Evolutionary conservation across 2,113 vertebrate species (phyloP), one percentile per base, ranked within the genome.

Genomic region (Elephantulus edwardii): DNA sequence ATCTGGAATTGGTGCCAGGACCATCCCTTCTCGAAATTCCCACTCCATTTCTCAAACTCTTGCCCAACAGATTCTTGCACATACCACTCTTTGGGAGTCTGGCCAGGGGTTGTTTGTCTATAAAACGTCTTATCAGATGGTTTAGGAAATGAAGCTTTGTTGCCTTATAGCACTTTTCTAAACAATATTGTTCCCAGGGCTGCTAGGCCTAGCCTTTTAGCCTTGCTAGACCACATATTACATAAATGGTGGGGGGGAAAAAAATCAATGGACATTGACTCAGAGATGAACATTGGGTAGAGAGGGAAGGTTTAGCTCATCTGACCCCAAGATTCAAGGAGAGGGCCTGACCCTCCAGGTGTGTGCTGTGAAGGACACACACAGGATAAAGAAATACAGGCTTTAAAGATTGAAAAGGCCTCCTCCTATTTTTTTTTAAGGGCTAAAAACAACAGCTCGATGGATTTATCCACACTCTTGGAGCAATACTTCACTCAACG

Each of bases 101-200:
- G 82, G 88, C 86, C 90, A 83, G 74, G n/a, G 4, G 50, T 8
- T 68, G 68, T 42, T 72, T 56, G 54, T 42, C 83, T 77, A 44
- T 54, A 24, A 94, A 92, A 76, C 8, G 71, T 62, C 91, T 92
- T 92, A 91, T 94, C 93, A 86, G 94, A 93, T 90, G 88, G 85
- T 38, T 86, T 91, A 56, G 86, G 94, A 92, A 86, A 91, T 91
- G 46, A 79, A 76, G 86, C 88, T 83, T 70, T 38, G 79, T 83
- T 56, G 85, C 66, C 22, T 72, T 86, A 44, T 3, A 56, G 83
- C 71, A 30, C 52, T 68, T 86, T 92, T 92, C 86, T 79, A 94
- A 93, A 90, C 22, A 83, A 84, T n/a, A 44, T 58, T 40, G 83
- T 83, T 90, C 71, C 90, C 83, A 93, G 81, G 76, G 78, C 40